These are phyloP conservation scores for Cryptus armator DNA, from an alignment of 2,888 invertebrate species.

Conservation along the genomic window DNA sequence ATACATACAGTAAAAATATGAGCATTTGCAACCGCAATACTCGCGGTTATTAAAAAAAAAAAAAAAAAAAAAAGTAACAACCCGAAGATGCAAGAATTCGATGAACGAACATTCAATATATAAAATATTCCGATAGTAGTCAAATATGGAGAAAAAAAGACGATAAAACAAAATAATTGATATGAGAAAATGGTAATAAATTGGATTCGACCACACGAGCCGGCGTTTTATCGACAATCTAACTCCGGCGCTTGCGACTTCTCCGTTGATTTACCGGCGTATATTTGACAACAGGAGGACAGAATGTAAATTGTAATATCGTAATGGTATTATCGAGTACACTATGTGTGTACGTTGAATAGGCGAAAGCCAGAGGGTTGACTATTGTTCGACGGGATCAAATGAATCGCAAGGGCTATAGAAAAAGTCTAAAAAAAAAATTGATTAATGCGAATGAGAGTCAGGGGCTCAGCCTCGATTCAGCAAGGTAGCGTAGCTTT, in stretches of 20 bases:
- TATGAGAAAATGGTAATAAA: slow-evolving; percentile 50
- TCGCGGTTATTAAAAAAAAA: too few species aligned
- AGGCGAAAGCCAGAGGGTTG: neutral
- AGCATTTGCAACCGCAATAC: too few species aligned
- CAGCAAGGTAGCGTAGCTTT: slow-evolving; percentile 1
- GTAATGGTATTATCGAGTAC: slow-evolving; percentile 48
- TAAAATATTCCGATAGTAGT: slow-evolving; percentile 20
- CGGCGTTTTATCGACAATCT: slow-evolving; percentile 60
- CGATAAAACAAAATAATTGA: slow-evolving; percentile 51
- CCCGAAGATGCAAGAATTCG: neutral
- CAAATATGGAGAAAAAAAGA: slow-evolving; percentile 43
- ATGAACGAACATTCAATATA: neutral
- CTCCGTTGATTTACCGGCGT: slow-evolving; percentile 54
- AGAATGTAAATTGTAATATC: slow-evolving; percentile 43
- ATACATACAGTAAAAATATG: too few species aligned
- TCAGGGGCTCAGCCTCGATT: neutral
- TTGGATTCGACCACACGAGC: slow-evolving; percentile 20
- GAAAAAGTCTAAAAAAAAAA: neutral
- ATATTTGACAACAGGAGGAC: slow-evolving; percentile 14
- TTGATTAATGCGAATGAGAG: slow-evolving; percentile 15
- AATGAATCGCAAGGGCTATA: neutral
- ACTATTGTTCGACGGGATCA: neutral
- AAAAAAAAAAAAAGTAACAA: neutral
- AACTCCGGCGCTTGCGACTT: slow-evolving; percentile 36
- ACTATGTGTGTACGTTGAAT: neutral